Evolutionary conservation across 2,113 vertebrate species (phyloP).

Genomic region (Clarias magur): DNA sequence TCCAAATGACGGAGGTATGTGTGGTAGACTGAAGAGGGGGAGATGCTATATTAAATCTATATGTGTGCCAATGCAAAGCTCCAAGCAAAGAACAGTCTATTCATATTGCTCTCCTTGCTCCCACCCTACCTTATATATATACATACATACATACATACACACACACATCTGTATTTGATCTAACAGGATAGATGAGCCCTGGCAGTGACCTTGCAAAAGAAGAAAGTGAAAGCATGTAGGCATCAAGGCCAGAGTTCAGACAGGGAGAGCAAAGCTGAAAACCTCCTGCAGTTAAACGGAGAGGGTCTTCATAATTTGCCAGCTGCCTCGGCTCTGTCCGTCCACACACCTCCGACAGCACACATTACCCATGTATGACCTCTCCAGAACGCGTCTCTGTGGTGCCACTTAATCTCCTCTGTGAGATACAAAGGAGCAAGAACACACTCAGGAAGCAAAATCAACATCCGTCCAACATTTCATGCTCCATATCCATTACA

Average conservation of each 20-base stretch:
- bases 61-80: slow-evolving; percentile 28
- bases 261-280: slow-evolving; percentile 12
- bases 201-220: slow-evolving; percentile 10
- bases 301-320: slow-evolving; percentile 9
- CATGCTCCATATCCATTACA: slow-evolving; percentile 56
- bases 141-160: too few relatives aligned
- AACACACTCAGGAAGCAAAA: slow-evolving; percentile 2
- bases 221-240: neutral
- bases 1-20: slow-evolving; percentile 52
- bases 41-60: slow-evolving; percentile 40
- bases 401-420: slow-evolving; percentile 13
- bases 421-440: neutral
- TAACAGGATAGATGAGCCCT: slow-evolving; percentile 8
- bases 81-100: slow-evolving; percentile 17
- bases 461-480: slow-evolving; percentile 22
- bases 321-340: neutral
- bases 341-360: slow-evolving; percentile 34
- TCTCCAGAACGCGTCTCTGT: slow-evolving; percentile 31
- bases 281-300: slow-evolving; percentile 25
- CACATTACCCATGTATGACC: slow-evolving; percentile 37
- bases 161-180: neutral
- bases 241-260: slow-evolving; percentile 1
- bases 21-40: slow-evolving; percentile 17
- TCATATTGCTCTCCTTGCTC: neutral
- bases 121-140: too few relatives aligned